phyloP scores from a whole-genome alignment of 2,113 vertebrate species.

The Apodemus speciosus region DNA sequence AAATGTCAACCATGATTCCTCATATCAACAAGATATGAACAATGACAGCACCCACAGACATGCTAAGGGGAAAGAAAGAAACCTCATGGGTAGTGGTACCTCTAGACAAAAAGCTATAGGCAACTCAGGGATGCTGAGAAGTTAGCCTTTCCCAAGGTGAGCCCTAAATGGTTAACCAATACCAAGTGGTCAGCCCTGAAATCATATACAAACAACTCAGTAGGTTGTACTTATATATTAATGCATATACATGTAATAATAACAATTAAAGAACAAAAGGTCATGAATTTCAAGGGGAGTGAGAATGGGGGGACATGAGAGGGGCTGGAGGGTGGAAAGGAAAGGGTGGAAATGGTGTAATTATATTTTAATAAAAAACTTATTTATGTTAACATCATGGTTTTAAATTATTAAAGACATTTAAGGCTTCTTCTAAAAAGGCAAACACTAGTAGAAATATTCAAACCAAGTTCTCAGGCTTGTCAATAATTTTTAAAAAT shows the following conservation, averaged over 20 bases:
- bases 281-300: not conserved
- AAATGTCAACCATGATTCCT: not conserved
- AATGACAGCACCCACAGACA: not conserved
- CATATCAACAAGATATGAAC: not conserved
- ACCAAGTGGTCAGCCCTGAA: not conserved
- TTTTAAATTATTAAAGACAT: not conserved
- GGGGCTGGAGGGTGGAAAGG: not conserved
- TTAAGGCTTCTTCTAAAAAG: constrained; percentile 25
- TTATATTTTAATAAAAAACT: not conserved
- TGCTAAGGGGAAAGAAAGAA: not conserved
- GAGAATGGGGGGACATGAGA: not conserved
- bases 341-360: not conserved
- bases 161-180: not conserved
- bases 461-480: constrained; percentile 9
- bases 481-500: not conserved
- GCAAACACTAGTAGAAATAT: not conserved
- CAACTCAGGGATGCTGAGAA: not conserved
- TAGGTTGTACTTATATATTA: not conserved
- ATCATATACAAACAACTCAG: not conserved
- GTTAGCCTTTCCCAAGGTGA: not conserved
- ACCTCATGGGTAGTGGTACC: not conserved
- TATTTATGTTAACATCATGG: constrained; percentile 31
- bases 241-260: not conserved
- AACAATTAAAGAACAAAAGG: not conserved
- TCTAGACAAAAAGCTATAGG: not conserved